These are phyloP conservation scores for Phyllotreta striolata DNA, from an alignment of 2,888 invertebrate genomes.

Conservation along the genomic window DNA sequence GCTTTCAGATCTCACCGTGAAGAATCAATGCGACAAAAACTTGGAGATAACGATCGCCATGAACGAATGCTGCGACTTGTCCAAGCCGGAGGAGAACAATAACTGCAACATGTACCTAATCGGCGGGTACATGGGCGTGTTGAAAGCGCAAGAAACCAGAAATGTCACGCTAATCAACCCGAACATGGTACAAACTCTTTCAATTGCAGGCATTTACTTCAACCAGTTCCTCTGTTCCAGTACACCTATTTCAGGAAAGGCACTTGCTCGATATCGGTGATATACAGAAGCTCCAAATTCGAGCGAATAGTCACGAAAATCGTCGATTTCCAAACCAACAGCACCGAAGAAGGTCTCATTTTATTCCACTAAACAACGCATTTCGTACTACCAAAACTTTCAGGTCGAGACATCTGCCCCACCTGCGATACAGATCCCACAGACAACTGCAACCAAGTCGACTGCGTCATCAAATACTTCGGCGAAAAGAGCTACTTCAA, in stretches of 20 bases:
- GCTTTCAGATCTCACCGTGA: constrained; percentile 30
- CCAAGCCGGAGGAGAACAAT: constrained; percentile 44
- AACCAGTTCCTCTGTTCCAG: constrained; percentile 34
- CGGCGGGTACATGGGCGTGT: constrained; percentile 57
- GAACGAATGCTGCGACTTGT: constrained; percentile 54
- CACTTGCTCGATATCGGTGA: constrained; percentile 45
- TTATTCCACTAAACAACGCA: background rate
- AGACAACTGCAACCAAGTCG: constrained; percentile 62
- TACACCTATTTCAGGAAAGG: constrained; percentile 50
- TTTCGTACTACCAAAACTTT: constrained; percentile 11
- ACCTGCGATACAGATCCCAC: constrained; percentile 62
- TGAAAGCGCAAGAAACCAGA: constrained; percentile 49
- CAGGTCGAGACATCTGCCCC: constrained; percentile 46
- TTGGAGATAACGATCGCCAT: constrained; percentile 51
- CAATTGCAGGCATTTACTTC: constrained; percentile 5
- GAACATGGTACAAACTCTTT: constrained; percentile 55
- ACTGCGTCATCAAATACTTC: constrained; percentile 66
- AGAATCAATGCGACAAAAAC: constrained; percentile 37
- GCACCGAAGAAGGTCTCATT: constrained; percentile 26
- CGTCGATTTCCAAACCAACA: constrained; percentile 43
- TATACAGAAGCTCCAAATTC: constrained; percentile 41
- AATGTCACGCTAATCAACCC: constrained; percentile 58
- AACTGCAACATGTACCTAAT: constrained; percentile 56
- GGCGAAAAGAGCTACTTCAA: constrained; percentile 65
- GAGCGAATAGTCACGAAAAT: constrained; percentile 39